Conservation (phyloP, 1,140 invertebrate genomes). For the Mizuhopecten yessoensis region DNA sequence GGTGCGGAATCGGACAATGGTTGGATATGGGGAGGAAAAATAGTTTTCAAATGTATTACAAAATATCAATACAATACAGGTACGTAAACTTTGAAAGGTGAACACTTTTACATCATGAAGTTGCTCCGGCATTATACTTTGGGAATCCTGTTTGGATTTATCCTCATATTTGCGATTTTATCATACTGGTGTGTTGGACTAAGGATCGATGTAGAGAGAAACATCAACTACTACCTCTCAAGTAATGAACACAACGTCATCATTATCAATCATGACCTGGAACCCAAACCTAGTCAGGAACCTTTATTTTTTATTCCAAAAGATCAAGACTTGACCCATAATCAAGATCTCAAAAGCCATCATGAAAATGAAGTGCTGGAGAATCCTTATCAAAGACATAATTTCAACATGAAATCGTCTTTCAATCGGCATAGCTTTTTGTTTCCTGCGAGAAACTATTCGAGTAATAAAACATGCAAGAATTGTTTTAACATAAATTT, state of each 20-base stretch:
- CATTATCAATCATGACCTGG: background rate
- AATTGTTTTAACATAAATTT: conserved; percentile 58
- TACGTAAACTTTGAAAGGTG: too few species aligned
- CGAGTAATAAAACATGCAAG: conserved; percentile 53
- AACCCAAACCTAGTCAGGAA: background rate
- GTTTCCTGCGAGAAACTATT: background rate
- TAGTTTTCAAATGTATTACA: background rate
- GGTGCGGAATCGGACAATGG: background rate
- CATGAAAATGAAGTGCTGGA: background rate
- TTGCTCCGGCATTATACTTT: background rate
- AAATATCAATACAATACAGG: background rate
- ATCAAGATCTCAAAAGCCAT: too few species aligned
- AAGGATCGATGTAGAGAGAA: background rate
- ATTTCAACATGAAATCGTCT: background rate
- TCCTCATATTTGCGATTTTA: background rate
- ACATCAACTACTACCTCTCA: background rate
- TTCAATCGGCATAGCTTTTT: background rate
- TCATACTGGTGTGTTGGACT: conserved; percentile 32
- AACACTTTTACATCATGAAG: background rate
- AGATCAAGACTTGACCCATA: too few species aligned
- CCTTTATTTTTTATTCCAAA: background rate
- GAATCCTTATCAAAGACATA: background rate
- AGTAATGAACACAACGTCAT: background rate
- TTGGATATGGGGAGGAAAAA: background rate
- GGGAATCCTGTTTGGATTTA: background rate